Percentiles rank a stretch among this genome's conserved stretches.
These are phyloP conservation scores for Meteorus colon DNA, from an alignment of 2,888 invertebrate species.

Conservation along the genomic window DNA sequence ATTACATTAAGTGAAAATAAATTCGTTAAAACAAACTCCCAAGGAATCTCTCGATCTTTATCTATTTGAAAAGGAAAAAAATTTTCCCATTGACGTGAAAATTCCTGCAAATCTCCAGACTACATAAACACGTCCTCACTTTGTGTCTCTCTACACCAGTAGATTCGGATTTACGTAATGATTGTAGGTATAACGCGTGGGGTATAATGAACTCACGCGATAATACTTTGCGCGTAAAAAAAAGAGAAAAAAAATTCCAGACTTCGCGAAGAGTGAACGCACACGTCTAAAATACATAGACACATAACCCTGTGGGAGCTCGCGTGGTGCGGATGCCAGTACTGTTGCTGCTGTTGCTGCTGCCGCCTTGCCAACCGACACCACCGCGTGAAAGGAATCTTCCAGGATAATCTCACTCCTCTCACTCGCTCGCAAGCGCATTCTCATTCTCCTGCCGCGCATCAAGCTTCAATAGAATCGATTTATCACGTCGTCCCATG, in stretches of 20 bases:
- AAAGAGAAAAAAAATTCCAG: neutral
- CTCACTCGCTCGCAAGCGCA: slow-evolving; percentile 54
- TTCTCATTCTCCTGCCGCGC: slow-evolving; percentile 66
- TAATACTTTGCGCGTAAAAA: slow-evolving; percentile 56
- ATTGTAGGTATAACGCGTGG: slow-evolving; percentile 50
- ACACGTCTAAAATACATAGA: neutral
- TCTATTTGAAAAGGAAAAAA: neutral
- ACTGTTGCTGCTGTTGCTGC: slow-evolving; percentile 22
- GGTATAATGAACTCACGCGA: slow-evolving; percentile 69
- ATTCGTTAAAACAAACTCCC: too few relatives aligned
- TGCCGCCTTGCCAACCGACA: slow-evolving; percentile 16
- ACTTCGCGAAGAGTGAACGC: slow-evolving; percentile 57
- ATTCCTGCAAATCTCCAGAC: neutral
- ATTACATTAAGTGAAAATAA: too few relatives aligned
- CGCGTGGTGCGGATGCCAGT: slow-evolving; percentile 31
- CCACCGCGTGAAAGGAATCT: slow-evolving; percentile 64
- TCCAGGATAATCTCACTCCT: slow-evolving; percentile 64
- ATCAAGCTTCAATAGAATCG: slow-evolving; percentile 66
- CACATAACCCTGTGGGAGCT: slow-evolving; percentile 52
- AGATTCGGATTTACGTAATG: slow-evolving; percentile 60
- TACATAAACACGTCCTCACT: neutral
- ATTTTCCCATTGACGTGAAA: neutral
- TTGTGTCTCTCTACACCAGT: slow-evolving; percentile 1
- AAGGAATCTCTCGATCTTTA: too few relatives aligned
- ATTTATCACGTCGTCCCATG: slow-evolving; percentile 61